Evolutionary conservation across 2,113 vertebrate genomes (phyloP), one percentile per base, ranked within the genome.

Genomic region (Rhea pennata): DNA sequence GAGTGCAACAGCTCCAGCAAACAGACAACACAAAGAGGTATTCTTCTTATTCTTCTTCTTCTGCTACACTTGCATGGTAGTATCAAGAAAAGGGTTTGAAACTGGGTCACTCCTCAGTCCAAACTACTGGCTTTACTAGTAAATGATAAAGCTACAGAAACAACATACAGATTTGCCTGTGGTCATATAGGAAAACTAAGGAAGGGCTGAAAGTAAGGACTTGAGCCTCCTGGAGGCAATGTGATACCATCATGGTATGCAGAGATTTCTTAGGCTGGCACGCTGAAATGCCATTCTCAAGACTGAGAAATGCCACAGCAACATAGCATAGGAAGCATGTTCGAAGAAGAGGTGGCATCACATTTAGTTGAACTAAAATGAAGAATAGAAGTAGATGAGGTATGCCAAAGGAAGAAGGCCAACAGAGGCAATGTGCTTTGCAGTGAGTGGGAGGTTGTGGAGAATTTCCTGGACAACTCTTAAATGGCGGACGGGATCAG

Each of bases 141-240:
- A 44, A 16, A 46, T 46, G 44, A 15, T 46, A 46, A 46, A 46
- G 15, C 44, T 46, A 46, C 44, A 46, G 44, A 46, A 15, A 84
- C 36, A 40, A 84, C 42, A 95, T 75, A 56, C 85, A 75, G 79
- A 66, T 73, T 90, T 90, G 88, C 78, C 88, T 61, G 20, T 85
- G 75, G 75, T 69, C 62, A 69, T 48, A 33, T 4, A 67, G 40
- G 7, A 94, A 86, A 77, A 77, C 64, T 54, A 75, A 87, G 61
- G 74, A 82, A 94, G 39, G 50, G 16, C 58, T 79, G 39, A 75
- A 24, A 94, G 21, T 31, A 54, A 46, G 58, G 77, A 82, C 65
- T 87, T 75, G 71, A 84, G 78, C 12, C 23, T 92, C 83, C 51
- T 5, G 2, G 83, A 87, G 40, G 46, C 50, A 48, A 33, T 67